phyloP scores from a whole-genome alignment of 2,888 invertebrate species.

The Spilosoma lubricipeda region DNA sequence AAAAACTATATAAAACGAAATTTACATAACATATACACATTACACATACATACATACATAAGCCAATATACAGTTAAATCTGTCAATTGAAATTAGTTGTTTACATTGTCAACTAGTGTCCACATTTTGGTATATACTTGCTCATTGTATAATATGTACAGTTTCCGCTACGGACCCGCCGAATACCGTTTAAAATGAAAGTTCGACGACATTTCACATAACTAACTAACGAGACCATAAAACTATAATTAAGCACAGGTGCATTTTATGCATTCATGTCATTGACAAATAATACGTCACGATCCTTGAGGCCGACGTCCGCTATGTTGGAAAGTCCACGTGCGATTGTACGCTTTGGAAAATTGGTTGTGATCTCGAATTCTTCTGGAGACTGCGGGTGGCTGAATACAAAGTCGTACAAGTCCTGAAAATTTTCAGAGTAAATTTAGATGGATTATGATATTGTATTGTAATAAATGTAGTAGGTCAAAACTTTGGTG shows the following conservation, averaged over 20 bases:
- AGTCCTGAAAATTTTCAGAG: conserved; percentile 88
- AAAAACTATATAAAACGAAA: too few species aligned
- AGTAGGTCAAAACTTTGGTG: too few species aligned
- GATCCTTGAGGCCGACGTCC: conserved; percentile 94
- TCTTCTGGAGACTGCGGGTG: conserved; percentile 96
- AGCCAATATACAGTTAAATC: not conserved
- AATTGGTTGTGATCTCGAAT: conserved; percentile 98
- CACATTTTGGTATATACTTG: conserved; percentile 14
- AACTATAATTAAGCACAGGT: conserved; percentile 5
- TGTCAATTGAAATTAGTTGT: not conserved
- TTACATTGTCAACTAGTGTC: conserved; percentile 8
- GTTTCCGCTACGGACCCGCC: conserved; percentile 32
- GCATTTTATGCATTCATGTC: conserved; percentile 92
- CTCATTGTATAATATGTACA: conserved; percentile 41
- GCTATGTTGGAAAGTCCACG: conserved; percentile 88
- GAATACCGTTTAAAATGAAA: conserved; percentile 20
- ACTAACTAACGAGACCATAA: conserved; percentile 4
- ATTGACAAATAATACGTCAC: conserved; percentile 97
- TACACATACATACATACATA: too few species aligned
- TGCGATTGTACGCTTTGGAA: conserved; percentile 94
- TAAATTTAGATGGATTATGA: not conserved
- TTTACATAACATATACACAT: not conserved
- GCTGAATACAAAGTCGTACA: conserved; percentile 98
- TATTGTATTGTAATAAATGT: too few species aligned
- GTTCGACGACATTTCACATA: conserved; percentile 19